A percentile compares a stretch with the other conserved stretches of the same genome.
phyloP scores from a whole-genome alignment of 1,140 invertebrate genomes.

The Eriosoma lanigerum region DNA sequence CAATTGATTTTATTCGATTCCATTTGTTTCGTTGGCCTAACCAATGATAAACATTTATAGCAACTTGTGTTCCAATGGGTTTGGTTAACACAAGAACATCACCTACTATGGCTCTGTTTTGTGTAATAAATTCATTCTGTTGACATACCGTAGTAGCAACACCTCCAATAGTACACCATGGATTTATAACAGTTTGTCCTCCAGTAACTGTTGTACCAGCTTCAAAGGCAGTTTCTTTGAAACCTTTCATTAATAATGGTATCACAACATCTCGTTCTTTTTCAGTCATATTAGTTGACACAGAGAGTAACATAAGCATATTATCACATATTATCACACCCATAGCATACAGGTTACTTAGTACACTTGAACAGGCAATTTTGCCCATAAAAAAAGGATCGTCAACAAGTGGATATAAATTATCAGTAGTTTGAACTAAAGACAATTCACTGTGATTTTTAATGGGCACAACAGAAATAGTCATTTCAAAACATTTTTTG shows the following conservation, averaged over 20 bases:
- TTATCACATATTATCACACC: slow-evolving; percentile 98
- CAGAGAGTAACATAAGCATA: slow-evolving; percentile 96
- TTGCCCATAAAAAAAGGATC: slow-evolving; percentile 99
- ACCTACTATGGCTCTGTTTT: slow-evolving; percentile 93
- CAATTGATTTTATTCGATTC: slow-evolving; percentile 93
- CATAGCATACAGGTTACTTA: slow-evolving; percentile 98
- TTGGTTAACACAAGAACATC: slow-evolving; percentile 97
- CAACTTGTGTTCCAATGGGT: slow-evolving; percentile 91
- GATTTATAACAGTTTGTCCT: slow-evolving; percentile 96
- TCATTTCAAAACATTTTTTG: slow-evolving; percentile 81
- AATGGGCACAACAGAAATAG: slow-evolving; percentile 85
- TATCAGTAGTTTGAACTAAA: slow-evolving; percentile 96
- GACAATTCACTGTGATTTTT: slow-evolving; percentile 91
- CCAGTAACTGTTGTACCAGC: slow-evolving; percentile 92
- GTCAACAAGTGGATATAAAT: slow-evolving; percentile 97
- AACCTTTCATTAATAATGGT: slow-evolving; percentile 91
- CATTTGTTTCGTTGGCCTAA: slow-evolving; percentile 92
- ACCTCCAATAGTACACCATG: slow-evolving; percentile 97
- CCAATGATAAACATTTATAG: slow-evolving; percentile 97
- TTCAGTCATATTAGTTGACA: slow-evolving; percentile 93
- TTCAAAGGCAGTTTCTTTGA: slow-evolving; percentile 81
- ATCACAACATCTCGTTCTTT: slow-evolving; percentile 94
- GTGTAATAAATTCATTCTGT: slow-evolving; percentile 88
- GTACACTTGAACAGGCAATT: slow-evolving; percentile 97
- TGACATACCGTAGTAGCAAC: slow-evolving; percentile 94